Evolutionary conservation across 1,140 invertebrate species (phyloP), one percentile per base, ranked within the genome.

Genomic region (Brachionus rotundiformis): DNA sequence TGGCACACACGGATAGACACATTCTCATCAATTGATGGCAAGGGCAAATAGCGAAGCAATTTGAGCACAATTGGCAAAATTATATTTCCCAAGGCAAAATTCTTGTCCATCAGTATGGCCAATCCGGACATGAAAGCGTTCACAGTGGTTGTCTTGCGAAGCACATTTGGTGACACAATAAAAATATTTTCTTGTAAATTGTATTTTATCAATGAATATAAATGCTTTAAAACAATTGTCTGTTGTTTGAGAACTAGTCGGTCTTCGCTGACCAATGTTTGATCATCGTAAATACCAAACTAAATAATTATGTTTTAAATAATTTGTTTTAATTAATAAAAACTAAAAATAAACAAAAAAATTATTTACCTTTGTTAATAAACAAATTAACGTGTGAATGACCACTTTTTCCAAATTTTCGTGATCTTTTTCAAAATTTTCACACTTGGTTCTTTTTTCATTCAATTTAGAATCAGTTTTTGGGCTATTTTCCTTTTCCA

Each of bases 331-430:
- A n/a, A n/a, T n/a, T n/a, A n/a, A n/a, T n/a, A n/a, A n/a, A n/a
- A n/a, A n/a, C n/a, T n/a, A n/a, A n/a, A n/a, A n/a, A n/a, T n/a
- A n/a, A n/a, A n/a, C n/a, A n/a, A n/a, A n/a, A n/a, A n/a, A n/a
- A n/a, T n/a, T n/a, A 84, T 82, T 86, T 87, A 93, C 92, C 89
- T 97, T 96, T 93, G 98, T 96, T 2, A 99, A 90, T 6, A 99
- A 90, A 85, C 96, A 95, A 1, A 98, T 92, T n/a, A 98, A 88
- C 19, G 98, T 89, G 88, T 98, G 96, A 82, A 96, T 94, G 0
- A 96, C 97, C 89, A 98, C 95, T 85, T 93, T 92, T 86, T 99
- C 96, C 19, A 94, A 91, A 86, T 98, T 95, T 86, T 98, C 95
- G 76, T 95, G 89, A 84, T 98, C 96, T 73, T 97, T 33, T 68